Conservation (phyloP, 2,113 vertebrate species). For the Athene cunicularia region DNA sequence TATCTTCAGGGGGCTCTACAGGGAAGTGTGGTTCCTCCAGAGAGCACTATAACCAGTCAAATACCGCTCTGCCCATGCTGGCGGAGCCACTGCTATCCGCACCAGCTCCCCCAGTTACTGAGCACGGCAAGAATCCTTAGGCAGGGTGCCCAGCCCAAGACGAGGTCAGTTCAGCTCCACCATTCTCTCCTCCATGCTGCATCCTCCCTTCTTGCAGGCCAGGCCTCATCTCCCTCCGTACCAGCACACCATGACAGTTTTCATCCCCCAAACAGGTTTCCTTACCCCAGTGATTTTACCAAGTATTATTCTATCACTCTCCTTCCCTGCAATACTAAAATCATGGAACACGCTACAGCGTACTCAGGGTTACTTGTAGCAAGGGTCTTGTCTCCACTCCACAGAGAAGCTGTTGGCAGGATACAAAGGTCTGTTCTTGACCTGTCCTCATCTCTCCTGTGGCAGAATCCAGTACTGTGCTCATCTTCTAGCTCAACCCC, state of each 20-base stretch:
- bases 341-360: neutral
- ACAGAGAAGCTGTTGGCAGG: neutral
- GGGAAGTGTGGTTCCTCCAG: neutral
- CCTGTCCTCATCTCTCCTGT: neutral
- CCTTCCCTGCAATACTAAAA: neutral
- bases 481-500: neutral
- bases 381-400: neutral
- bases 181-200: accelerated
- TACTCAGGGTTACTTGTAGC: neutral
- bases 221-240: neutral
- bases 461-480: neutral
- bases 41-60: neutral
- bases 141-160: neutral
- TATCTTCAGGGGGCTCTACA: neutral
- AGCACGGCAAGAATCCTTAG: neutral
- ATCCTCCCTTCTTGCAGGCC: neutral
- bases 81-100: neutral
- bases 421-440: neutral
- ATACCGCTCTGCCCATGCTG: neutral
- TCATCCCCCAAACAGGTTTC: neutral
- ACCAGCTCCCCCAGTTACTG: neutral
- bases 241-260: neutral
- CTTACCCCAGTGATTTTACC: neutral
- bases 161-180: neutral
- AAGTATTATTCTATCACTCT: neutral